Evolutionary conservation across 1,140 invertebrate species (phyloP).

Genomic region (Archegozetes longisetosus): DNA sequence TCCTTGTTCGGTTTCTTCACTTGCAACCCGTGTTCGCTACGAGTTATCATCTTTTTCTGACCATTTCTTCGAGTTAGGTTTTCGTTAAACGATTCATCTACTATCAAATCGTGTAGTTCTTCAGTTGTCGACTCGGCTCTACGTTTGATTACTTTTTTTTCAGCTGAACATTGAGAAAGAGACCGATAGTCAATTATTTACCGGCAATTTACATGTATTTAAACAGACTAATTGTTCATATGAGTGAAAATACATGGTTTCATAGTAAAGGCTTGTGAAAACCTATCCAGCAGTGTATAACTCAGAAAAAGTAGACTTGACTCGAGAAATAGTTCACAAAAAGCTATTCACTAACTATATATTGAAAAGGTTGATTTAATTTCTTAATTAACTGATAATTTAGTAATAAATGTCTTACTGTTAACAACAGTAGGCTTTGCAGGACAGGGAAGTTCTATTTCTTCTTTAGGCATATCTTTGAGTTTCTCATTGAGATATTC

Average conservation of each 20-base stretch:
- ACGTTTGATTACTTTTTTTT: not conserved
- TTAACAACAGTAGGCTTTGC: not conserved
- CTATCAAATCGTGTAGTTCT: not conserved
- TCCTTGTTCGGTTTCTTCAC: conserved; percentile 3
- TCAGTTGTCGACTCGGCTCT: not conserved
- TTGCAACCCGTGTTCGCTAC: conserved; percentile 4
- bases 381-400: conserved; percentile 4
- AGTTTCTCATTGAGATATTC: conserved; percentile 19
- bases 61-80: not conserved
- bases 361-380: too few relatives aligned
- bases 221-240: too few relatives aligned
- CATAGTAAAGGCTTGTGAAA: too few relatives aligned
- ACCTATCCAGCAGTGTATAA: too few relatives aligned
- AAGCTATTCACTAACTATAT: too few relatives aligned
- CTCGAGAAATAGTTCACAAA: too few relatives aligned
- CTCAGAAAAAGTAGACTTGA: too few relatives aligned
- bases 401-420: conserved; percentile 1
- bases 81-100: not conserved
- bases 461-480: conserved; percentile 10
- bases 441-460: conserved; percentile 7
- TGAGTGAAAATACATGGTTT: too few relatives aligned
- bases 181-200: too few relatives aligned
- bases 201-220: too few relatives aligned
- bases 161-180: too few relatives aligned
- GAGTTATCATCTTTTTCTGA: conserved; percentile 7